Evolutionary conservation across 2,113 vertebrate genomes (phyloP).

Genomic region (Lophotis ruficrista): DNA sequence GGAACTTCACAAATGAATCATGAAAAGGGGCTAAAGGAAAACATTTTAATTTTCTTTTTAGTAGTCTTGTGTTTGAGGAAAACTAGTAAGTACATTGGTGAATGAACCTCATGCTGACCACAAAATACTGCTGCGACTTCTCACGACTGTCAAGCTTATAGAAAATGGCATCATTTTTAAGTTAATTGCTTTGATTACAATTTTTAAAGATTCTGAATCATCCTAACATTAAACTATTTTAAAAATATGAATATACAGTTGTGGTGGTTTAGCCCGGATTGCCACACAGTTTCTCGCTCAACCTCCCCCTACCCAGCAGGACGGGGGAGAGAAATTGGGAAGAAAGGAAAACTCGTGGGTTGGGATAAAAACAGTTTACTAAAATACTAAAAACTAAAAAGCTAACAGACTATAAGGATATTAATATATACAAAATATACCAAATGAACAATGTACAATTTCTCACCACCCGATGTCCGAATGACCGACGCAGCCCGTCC

Average conservation of each 20-base stretch:
- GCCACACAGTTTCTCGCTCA: too few species aligned
- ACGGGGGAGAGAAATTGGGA: too few species aligned
- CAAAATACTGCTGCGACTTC: background rate
- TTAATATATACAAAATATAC: too few species aligned
- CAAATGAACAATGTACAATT: too few species aligned
- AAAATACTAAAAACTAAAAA: too few species aligned
- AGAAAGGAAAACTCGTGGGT: too few species aligned
- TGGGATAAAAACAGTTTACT: too few species aligned
- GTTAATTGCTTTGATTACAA: background rate
- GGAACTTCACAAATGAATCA: background rate
- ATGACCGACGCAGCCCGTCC: too few species aligned
- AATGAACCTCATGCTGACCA: background rate
- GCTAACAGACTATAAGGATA: too few species aligned
- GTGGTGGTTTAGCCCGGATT: too few species aligned
- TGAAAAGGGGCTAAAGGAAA: background rate
- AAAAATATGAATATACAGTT: fast-evolving
- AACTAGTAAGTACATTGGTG: background rate
- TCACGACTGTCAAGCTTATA: background rate
- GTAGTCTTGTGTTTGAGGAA: background rate
- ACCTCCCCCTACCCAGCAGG: too few species aligned
- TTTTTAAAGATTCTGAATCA: background rate
- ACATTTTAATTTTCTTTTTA: background rate
- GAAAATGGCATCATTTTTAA: background rate
- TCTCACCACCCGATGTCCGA: too few species aligned
- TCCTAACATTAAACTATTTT: background rate